Percentiles rank a stretch among this genome's conserved stretches.
phyloP scores from a whole-genome alignment of 2,888 invertebrate genomes.

The Hyppa rectilinea region DNA sequence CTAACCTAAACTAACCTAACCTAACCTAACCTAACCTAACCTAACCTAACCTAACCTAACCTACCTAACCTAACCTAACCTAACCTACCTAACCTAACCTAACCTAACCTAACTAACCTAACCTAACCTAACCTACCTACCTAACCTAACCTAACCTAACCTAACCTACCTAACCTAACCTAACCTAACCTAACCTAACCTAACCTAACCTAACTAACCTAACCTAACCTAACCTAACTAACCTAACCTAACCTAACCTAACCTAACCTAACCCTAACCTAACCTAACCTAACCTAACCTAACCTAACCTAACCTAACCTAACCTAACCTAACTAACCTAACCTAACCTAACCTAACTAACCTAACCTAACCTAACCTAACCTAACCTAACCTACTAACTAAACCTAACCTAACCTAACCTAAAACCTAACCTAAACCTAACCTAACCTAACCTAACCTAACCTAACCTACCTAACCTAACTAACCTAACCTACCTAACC shows the following conservation, averaged over 20 bases:
- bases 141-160: constrained; percentile 52
- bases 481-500: too few species aligned
- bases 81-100: constrained; percentile 39
- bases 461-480: too few species aligned
- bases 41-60: constrained; percentile 41
- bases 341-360: too few species aligned
- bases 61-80: constrained; percentile 41
- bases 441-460: too few species aligned
- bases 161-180: constrained; percentile 59
- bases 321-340: constrained; percentile 57
- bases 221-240: too few species aligned
- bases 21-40: constrained; percentile 55
- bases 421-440: too few species aligned
- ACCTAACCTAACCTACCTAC: constrained; percentile 39
- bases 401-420: too few species aligned
- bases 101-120: constrained; percentile 24
- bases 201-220: constrained; percentile 59
- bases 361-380: too few species aligned
- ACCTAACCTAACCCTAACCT: constrained; percentile 56
- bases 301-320: constrained; percentile 59
- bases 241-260: constrained; percentile 67
- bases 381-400: too few species aligned
- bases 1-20: constrained; percentile 43
- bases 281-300: constrained; percentile 64
- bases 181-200: constrained; percentile 58